Base-by-base conservation (phyloP, 2,888 invertebrate genomes). In the Noctua comes region DNA sequence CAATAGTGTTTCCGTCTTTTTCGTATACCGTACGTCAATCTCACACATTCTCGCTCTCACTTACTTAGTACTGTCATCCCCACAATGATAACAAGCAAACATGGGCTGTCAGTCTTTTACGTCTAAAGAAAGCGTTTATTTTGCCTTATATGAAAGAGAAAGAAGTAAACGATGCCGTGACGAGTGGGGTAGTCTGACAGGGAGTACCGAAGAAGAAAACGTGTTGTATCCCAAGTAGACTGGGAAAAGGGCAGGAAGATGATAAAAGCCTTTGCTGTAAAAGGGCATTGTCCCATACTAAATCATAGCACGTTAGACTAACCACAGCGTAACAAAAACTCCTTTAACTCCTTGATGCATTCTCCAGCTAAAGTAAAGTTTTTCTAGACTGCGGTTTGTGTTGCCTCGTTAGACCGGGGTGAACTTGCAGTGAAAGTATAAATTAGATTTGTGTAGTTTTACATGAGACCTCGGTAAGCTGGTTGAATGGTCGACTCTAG, bases 371-470 rank as follows among this genome's bases (percentile, higher is more conserved):
- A 18, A 16, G 31, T 24, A 2, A 80, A 69, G 69, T 77, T 83
- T 82, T 80, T 83, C 62, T 65, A 51, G 7, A 43, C 57, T 66
- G 83, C 59, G 69, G 80, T 54, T 83, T 64, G 48, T 68, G 48
- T 76, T 76, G 46, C 18, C 24, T 77, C 46, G 83, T 77, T 65
- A 80, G 10, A 54, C 54, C 2, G 46, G 59, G 8, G 59, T n/a
- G n/a, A 77, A 69, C 68, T 80, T 83, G 36, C 40, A 65, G 68
- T 68, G 62, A 46, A 80, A 77, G 80, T 77, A 31, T 46, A 83
- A 77, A 80, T 80, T 80, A 57, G 57, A 65, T 77, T 80, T 31
- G 21, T 46, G 24, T 21, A 43, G 51, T 75, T 77, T 77, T 75
- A 51, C 27, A 59, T 54, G 57, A 68, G n/a, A n/a, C 4, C 1